Base-by-base conservation (phyloP, 2,888 invertebrate species). In the Ypsolopha sequella region DNA sequence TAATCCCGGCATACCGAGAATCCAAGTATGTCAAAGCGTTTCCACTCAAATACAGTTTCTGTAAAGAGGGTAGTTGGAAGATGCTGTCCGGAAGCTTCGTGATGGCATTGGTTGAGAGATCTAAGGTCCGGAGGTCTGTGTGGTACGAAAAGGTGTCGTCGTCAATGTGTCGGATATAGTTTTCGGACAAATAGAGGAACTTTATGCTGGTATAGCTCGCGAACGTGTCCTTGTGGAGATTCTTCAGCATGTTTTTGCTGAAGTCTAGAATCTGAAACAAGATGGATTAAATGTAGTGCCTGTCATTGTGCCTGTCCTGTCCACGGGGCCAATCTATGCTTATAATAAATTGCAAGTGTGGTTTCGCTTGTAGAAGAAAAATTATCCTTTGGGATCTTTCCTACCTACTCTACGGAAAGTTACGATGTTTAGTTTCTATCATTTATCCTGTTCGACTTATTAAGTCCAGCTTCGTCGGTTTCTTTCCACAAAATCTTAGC, bases 1-100 rank as follows among this genome's bases (percentile, higher is more conserved):
- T 70, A 38, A 87, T 70, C n/a, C 68, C 63, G 14, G 78, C 59
- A 34, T 74, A 61, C 46, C 71, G 71, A 48, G 87, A 70, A 24
- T 68, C 71, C 13, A 75, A 59, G 52, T 88, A 85, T 7, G 73
- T 61, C 46, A 90, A 63, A 0, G 76, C 76, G 63, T 90, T 91
- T 7, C 87, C 75, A 35, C 73, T 82, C 1, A 92, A 76, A 62
- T 90, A 91, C 33, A 93, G 70, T 65, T 89, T 91, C 51, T 91
- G 79, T 53, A 93, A 65, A 0, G 87, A 80, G 0, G 91, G 89
- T 56, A 92, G 62, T 53, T 88, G 86, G 47, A 92, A 85, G 10
- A 89, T 68, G 2, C 73, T 73, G 41, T 73, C 73, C 0, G 90
- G 89, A 0, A 91, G 66, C 36, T 75, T 68, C 45, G 77, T 61